Evolutionary conservation across 2,113 vertebrate species (phyloP).

Genomic region (Lethenteron reissneri): DNA sequence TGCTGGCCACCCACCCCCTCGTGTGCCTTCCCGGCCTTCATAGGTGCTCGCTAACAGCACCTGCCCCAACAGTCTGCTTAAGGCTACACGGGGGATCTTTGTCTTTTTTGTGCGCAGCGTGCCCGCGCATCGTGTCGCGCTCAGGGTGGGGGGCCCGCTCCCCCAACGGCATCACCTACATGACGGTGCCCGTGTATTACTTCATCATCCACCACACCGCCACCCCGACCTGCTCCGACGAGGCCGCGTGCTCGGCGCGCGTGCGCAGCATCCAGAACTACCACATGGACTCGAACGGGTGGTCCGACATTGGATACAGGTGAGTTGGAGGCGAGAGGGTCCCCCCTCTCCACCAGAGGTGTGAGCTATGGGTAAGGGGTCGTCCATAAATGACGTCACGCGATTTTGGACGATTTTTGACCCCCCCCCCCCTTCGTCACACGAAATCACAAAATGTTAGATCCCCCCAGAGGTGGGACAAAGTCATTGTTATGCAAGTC

Average conservation of each 20-base stretch:
- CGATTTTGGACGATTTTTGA: no score
- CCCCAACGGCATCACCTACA: constrained; percentile 10
- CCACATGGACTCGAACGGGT: constrained; percentile 17
- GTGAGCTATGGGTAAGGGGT: background rate
- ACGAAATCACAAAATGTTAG: no score
- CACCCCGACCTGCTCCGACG: constrained; percentile 2
- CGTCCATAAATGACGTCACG: no score
- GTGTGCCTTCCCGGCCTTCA: no score
- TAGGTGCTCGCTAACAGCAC: no score
- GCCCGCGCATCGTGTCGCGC: constrained; percentile 13
- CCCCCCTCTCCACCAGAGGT: background rate
- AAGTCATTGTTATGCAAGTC: no score
- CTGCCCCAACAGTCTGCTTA: no score
- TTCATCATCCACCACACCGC: constrained; percentile 12
- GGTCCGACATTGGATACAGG: constrained; percentile 37
- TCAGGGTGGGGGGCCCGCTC: constrained; percentile 12
- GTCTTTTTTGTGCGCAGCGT: constrained; percentile 2
- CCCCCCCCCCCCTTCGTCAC: no score
- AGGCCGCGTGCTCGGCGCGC: constrained; percentile 8
- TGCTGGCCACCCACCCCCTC: no score
- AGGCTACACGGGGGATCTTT: background rate
- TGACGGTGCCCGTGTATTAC: constrained; percentile 9
- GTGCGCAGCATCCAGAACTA: constrained; percentile 10
- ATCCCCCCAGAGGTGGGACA: no score
- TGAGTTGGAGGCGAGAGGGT: constrained; percentile 20